Conservation (phyloP, 1,140 invertebrate genomes). For the Zaprionus tsacasi region DNA sequence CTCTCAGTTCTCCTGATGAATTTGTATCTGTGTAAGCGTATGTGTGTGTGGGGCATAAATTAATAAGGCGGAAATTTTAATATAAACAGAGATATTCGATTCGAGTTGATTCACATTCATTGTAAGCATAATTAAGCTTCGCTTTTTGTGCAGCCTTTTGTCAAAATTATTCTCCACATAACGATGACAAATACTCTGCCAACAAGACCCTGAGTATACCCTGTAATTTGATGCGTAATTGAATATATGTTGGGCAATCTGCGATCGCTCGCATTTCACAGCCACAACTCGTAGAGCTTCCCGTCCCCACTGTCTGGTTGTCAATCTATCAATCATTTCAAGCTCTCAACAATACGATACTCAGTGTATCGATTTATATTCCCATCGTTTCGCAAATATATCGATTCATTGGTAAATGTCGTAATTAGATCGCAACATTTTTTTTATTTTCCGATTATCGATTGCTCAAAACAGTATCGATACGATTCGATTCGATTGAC, state of each 20-base stretch:
- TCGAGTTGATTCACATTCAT: constrained; percentile 52
- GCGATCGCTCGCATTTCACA: constrained; percentile 41
- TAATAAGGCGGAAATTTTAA: constrained; percentile 80
- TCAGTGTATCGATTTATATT: not conserved
- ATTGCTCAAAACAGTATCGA: too few relatives aligned
- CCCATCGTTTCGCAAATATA: too few relatives aligned
- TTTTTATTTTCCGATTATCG: too few relatives aligned
- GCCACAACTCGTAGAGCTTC: constrained; percentile 28
- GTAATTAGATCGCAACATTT: too few relatives aligned
- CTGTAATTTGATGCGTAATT: constrained; percentile 52
- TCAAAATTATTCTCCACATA: constrained; percentile 45
- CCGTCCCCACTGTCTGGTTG: not conserved
- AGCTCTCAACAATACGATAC: not conserved
- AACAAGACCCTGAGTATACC: not conserved
- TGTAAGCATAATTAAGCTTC: constrained; percentile 68
- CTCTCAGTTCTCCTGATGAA: constrained; percentile 53
- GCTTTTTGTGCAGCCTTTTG: constrained; percentile 48
- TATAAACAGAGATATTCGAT: constrained; percentile 74
- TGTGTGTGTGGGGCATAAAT: constrained; percentile 48
- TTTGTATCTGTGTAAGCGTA: constrained; percentile 28
- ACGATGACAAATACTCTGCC: constrained; percentile 9
- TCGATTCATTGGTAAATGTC: too few relatives aligned
- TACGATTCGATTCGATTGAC: too few relatives aligned
- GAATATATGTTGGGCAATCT: constrained; percentile 56
- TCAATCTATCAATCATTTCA: constrained; percentile 58